Evolutionary conservation across 2,113 vertebrate genomes (phyloP).

Genomic region (Onychorhynchus coronatus): DNA sequence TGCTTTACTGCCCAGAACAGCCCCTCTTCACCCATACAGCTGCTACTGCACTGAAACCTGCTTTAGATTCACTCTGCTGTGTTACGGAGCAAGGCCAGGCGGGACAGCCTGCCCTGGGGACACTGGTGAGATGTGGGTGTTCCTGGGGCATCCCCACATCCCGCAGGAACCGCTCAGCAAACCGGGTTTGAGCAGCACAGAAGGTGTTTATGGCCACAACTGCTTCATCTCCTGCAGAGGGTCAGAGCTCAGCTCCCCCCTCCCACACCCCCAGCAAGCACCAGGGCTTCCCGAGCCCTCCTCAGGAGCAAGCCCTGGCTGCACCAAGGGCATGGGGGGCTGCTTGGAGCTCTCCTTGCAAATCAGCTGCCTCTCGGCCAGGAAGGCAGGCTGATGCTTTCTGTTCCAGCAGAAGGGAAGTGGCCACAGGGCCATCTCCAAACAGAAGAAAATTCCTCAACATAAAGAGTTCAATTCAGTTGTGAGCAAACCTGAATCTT

Average conservation of each 20-base stretch:
- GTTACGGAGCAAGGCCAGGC: neutral
- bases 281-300: neutral
- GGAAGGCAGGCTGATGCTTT: neutral
- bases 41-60: neutral
- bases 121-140: neutral
- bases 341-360: neutral
- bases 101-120: neutral
- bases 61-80: neutral
- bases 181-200: neutral
- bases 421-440: neutral
- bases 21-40: neutral
- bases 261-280: neutral
- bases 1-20: neutral
- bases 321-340: neutral
- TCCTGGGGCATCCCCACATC: fast-evolving
- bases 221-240: too few species aligned
- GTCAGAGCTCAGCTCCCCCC: too few species aligned
- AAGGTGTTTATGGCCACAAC: neutral
- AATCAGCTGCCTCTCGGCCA: fast-evolving
- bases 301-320: neutral
- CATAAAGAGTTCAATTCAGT: too few species aligned
- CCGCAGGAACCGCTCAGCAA: fast-evolving
- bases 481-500: neutral
- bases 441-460: neutral
- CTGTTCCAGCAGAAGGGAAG: neutral